Percentiles rank a stretch among this genome's conserved stretches.
Conservation (phyloP, 2,888 invertebrate genomes). For the Leucophora obtusa region DNA sequence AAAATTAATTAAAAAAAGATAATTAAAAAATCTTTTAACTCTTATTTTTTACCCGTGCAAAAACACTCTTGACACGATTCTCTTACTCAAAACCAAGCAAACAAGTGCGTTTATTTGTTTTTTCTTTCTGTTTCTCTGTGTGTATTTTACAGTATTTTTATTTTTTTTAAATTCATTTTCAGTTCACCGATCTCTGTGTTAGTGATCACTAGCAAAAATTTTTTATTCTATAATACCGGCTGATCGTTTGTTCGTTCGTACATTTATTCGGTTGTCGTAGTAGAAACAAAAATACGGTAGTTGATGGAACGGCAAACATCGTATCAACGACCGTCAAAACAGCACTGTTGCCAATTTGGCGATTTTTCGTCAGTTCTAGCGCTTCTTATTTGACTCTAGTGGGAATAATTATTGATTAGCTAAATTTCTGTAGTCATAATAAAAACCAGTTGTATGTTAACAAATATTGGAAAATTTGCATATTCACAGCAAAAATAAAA, state of each 20-base stretch:
- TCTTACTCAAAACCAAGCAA: background rate
- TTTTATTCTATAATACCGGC: slow-evolving; percentile 9
- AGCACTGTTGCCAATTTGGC: no score
- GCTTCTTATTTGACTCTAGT: no score
- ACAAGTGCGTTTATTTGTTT: slow-evolving; percentile 28
- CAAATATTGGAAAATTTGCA: no score
- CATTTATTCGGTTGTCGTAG: background rate
- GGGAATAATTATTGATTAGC: no score
- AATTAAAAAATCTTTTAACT: background rate
- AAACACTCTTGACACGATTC: background rate
- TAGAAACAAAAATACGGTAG: background rate
- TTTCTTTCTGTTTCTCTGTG: slow-evolving; percentile 23
- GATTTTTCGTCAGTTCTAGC: no score
- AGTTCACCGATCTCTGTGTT: slow-evolving; percentile 78
- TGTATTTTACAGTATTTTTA: background rate
- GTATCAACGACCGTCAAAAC: background rate
- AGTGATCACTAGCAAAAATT: slow-evolving; percentile 71
- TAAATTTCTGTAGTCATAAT: no score
- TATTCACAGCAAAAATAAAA: no score
- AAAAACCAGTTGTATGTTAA: no score
- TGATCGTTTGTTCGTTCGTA: slow-evolving; percentile 2
- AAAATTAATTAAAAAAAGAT: no score
- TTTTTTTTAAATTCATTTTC: slow-evolving; percentile 59
- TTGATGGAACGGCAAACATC: background rate
- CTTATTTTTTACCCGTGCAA: background rate